Conservation (phyloP, 2,797 vertebrate genomes). For the Phaenicophaeus curvirostris region DNA sequence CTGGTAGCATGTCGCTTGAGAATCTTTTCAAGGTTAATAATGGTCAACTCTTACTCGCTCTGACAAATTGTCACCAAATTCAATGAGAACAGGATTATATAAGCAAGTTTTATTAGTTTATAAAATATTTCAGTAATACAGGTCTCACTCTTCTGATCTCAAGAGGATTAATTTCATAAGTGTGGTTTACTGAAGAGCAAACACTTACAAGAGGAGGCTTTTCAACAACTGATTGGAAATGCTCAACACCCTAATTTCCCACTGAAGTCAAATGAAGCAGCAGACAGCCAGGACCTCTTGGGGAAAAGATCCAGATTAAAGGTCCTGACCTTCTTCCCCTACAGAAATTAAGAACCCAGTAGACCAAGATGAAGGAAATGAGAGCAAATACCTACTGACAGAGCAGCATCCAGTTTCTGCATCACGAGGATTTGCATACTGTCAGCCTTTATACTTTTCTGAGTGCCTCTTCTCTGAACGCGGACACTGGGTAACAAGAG, state of each 20-base stretch:
- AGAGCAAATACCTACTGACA: background rate
- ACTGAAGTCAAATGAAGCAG: background rate
- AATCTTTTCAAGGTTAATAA: conserved; percentile 3
- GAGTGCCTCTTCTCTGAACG: background rate
- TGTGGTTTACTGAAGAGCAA: conserved; percentile 14
- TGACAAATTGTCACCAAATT: conserved; percentile 15
- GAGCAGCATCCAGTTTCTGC: background rate
- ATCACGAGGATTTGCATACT: rapidly evolving
- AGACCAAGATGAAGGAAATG: background rate
- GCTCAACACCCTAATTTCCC: background rate
- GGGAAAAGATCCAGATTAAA: background rate
- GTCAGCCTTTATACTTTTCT: background rate
- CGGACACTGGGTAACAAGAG: background rate
- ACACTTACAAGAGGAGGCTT: background rate
- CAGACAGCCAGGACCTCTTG: background rate
- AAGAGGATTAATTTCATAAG: background rate
- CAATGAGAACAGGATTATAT: background rate
- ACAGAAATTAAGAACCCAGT: conserved; percentile 11
- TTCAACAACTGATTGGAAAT: background rate
- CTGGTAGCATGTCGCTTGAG: background rate
- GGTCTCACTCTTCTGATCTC: conserved; percentile 15
- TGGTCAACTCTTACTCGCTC: background rate
- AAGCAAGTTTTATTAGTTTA: background rate
- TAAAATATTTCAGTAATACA: conserved; percentile 31
- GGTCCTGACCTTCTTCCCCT: background rate